phyloP scores from a whole-genome alignment of 2,113 vertebrate genomes.

The Prietella phreatophila region DNA sequence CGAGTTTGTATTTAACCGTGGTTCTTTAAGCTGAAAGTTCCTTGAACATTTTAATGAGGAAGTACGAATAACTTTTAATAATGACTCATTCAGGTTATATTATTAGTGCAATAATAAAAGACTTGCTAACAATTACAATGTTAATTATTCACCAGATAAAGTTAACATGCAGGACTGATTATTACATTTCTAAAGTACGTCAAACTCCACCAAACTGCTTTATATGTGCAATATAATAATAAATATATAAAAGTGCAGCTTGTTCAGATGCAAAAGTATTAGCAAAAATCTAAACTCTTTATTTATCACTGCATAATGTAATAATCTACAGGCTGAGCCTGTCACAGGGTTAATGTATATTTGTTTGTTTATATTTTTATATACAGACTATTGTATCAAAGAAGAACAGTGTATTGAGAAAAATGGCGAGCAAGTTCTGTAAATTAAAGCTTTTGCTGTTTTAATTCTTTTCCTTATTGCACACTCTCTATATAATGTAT shows the following conservation, averaged over 20 bases:
- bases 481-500: not conserved
- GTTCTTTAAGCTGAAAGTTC: not conserved
- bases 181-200: not conserved
- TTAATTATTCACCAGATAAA: not conserved
- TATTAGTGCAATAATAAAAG: not conserved
- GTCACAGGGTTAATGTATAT: not conserved
- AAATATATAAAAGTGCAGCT: not conserved
- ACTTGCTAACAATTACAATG: not conserved
- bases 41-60: not conserved
- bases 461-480: not conserved
- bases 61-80: not conserved
- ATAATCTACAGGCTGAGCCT: not conserved
- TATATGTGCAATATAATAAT: not conserved
- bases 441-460: too few relatives aligned
- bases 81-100: not conserved
- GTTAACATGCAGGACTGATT: not conserved
- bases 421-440: too few relatives aligned
- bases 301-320: not conserved
- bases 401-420: too few relatives aligned
- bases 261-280: not conserved
- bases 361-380: not conserved
- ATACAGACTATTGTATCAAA: not conserved
- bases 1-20: conserved; percentile 13
- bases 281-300: not conserved
- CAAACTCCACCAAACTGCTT: not conserved